Conservation (phyloP, 2,888 invertebrate genomes). For the Ceratothoa steindachneri region DNA sequence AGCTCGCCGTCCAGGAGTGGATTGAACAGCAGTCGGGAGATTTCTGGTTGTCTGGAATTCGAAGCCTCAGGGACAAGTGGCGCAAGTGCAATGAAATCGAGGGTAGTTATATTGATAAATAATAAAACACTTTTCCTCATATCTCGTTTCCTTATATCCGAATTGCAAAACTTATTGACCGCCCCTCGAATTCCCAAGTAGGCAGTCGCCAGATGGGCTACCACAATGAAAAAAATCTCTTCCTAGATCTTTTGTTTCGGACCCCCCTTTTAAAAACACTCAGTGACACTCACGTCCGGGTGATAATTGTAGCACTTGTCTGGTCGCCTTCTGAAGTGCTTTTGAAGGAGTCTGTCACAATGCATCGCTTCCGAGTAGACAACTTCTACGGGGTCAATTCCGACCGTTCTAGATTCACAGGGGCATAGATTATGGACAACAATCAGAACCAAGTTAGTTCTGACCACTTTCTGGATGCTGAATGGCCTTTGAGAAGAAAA, state of each 20-base stretch:
- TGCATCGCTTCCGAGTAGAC: conserved; percentile 46
- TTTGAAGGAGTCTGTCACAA: conserved; percentile 59
- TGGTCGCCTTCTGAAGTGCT: conserved; percentile 68
- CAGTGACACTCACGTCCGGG: conserved; percentile 61
- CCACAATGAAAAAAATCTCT: background rate
- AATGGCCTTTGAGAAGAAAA: conserved; percentile 64
- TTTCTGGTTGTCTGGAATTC: too few species aligned
- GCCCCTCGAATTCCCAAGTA: too few species aligned
- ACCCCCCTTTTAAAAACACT: background rate
- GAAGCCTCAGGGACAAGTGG: too few species aligned
- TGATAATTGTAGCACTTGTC: conserved; percentile 78
- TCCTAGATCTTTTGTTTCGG: background rate
- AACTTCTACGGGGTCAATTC: conserved; percentile 65
- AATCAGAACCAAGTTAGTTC: conserved; percentile 80
- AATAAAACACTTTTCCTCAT: too few species aligned
- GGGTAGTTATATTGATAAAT: too few species aligned
- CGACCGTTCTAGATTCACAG: conserved; percentile 79
- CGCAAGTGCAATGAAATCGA: too few species aligned
- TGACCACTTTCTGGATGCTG: conserved; percentile 85
- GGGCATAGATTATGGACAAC: conserved; percentile 69
- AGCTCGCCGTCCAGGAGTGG: too few species aligned
- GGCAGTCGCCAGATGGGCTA: too few species aligned
- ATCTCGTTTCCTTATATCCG: too few species aligned
- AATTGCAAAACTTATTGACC: too few species aligned
- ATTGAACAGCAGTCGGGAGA: too few species aligned